These are phyloP conservation scores for Dasyurus viverrinus DNA, from an alignment of 2,113 vertebrate species.

Conservation along the genomic window DNA sequence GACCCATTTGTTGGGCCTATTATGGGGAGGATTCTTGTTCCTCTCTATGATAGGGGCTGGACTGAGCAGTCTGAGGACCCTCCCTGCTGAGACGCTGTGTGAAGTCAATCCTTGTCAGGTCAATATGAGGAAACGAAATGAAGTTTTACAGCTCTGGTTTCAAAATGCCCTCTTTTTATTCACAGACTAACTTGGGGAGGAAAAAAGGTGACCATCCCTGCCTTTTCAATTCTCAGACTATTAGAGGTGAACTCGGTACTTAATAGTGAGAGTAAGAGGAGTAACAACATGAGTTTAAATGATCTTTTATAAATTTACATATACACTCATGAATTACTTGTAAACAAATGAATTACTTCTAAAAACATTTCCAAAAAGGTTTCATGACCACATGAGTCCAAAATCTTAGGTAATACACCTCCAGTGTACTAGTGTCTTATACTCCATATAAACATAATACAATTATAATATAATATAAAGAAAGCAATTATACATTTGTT, in stretches of 20 bases:
- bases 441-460: background rate
- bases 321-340: background rate
- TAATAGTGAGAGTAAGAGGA: background rate
- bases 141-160: background rate
- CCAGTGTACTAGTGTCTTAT: background rate
- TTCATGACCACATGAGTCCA: background rate
- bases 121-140: background rate
- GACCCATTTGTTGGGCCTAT: background rate
- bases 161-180: background rate
- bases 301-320: background rate
- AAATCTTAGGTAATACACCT: background rate
- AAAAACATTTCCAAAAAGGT: background rate
- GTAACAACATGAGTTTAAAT: background rate
- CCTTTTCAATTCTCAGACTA: background rate
- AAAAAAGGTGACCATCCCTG: background rate
- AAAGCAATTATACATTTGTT: background rate
- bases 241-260: no score
- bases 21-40: background rate
- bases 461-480: background rate
- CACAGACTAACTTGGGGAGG: background rate
- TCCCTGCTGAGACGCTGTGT: background rate
- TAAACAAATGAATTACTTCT: background rate
- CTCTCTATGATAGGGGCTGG: background rate
- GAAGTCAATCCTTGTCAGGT: background rate
- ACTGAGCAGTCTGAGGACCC: background rate